Base-by-base conservation (phyloP, 2,797 vertebrate genomes). In the Chelon auratus region DNA sequence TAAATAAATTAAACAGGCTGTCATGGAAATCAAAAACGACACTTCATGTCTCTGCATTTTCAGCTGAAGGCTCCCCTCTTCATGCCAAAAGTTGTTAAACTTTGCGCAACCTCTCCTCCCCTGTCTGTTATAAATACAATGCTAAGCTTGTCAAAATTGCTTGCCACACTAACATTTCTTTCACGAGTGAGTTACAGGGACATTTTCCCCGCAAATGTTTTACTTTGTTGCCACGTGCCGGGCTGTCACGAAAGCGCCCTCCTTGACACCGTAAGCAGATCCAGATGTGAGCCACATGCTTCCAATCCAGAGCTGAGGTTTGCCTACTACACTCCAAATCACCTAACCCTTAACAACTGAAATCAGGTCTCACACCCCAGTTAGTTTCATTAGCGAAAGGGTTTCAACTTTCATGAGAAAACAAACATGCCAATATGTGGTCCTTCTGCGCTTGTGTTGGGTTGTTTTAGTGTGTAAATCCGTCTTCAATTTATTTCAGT, bases 321-420 rank as follows among this genome's bases (percentile, higher is more conserved):
- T 75, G 76, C 73, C 75, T 84, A 63, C 82, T 82, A 70, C 79
- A 82, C 73, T 75, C 85, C 67, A 87, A 88, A 88, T 86, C 87
- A 69, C 80, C 81, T 22, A 68, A 85, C 69, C 77, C 57, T 62
- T 82, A 85, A 79, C 84, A 81, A 83, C 59, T 82, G 68, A 68
- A 91, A 78, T 80, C 70, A 56, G 86, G 92, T 94, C 91, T 93
- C 92, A 93, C 93, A 94, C 93, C 89, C 90, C 83, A 86, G 91
- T 94, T 94, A 94, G 94, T 92, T 94, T 93, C 91, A 90, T 92
- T 75, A 85, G 90, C 82, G 90, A 90, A 87, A 43, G 36, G 53
- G 88, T 93, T 94, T 92, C 83, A 78, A 90, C 84, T 95, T 94
- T 94, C 93, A 80, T 90, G 93, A 91, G 53, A 91, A 92, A 88